Conservation (phyloP, 1,140 invertebrate species). For the Stegodyphus dumicola region DNA sequence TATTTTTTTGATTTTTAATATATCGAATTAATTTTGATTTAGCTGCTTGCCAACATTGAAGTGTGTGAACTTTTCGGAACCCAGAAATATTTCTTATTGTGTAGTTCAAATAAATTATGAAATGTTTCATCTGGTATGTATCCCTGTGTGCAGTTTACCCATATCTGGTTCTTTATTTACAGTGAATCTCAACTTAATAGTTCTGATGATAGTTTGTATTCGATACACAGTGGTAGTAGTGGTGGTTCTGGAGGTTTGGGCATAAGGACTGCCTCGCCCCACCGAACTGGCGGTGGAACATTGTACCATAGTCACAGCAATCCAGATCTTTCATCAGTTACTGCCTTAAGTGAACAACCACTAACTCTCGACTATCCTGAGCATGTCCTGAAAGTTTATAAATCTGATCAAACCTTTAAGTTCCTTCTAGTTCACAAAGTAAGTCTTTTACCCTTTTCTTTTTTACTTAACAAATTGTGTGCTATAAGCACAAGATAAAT, state of each 20-base stretch:
- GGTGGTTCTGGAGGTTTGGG: conserved; percentile 58
- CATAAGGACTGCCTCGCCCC: conserved; percentile 68
- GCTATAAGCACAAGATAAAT: no score
- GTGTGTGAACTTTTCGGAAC: no score
- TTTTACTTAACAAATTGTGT: no score
- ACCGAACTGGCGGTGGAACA: conserved; percentile 64
- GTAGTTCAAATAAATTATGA: no score
- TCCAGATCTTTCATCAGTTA: conserved; percentile 77
- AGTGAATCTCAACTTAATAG: conserved; percentile 64
- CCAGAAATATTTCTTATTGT: no score
- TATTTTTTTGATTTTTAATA: no score
- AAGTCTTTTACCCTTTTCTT: conserved; percentile 41
- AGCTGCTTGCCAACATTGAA: no score
- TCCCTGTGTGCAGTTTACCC: no score
- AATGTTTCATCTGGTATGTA: no score
- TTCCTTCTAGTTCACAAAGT: conserved; percentile 94
- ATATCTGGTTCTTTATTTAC: not conserved
- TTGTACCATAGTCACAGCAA: conserved; percentile 85
- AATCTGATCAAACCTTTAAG: conserved; percentile 96
- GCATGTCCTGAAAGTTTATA: conserved; percentile 92
- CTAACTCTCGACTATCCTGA: conserved; percentile 87
- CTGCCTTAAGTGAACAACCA: conserved; percentile 71
- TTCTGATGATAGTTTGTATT: conserved; percentile 63
- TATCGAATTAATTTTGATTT: no score
- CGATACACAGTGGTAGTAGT: conserved; percentile 63